phyloP scores from a whole-genome alignment of 1,140 invertebrate genomes.

The Atta colombica region DNA sequence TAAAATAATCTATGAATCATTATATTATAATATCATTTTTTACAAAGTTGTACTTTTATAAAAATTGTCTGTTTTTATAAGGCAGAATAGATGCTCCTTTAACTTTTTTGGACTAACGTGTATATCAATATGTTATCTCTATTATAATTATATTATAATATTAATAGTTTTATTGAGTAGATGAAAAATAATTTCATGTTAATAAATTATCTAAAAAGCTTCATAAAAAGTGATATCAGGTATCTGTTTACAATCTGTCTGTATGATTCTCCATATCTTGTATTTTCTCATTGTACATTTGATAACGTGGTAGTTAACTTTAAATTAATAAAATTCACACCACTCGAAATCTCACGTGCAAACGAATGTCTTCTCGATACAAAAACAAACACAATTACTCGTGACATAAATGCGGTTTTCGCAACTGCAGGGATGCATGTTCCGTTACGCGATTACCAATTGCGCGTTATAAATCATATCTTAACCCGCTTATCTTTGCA shows the following conservation, averaged over 20 bases:
- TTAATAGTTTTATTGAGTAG: background rate
- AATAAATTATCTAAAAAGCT: constrained; percentile 11
- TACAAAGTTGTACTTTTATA: too few relatives aligned
- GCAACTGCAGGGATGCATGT: constrained; percentile 8
- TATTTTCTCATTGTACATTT: background rate
- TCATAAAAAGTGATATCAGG: background rate
- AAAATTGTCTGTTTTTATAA: too few relatives aligned
- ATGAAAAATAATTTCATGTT: constrained; percentile 1
- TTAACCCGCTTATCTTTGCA: constrained; percentile 63
- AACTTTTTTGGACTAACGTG: too few relatives aligned
- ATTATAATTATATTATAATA: too few relatives aligned
- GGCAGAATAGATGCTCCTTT: too few relatives aligned
- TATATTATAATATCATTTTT: too few relatives aligned
- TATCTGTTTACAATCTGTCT: constrained; percentile 21
- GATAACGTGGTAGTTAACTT: background rate
- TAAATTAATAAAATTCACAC: background rate
- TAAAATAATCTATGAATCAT: too few relatives aligned
- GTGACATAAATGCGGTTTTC: constrained; percentile 26
- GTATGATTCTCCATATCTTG: background rate
- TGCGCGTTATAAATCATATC: constrained; percentile 49
- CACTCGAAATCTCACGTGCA: background rate
- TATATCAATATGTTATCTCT: background rate
- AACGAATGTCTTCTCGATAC: background rate
- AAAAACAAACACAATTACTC: constrained; percentile 13
- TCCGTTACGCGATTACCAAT: constrained; percentile 48